Conservation (phyloP, 2,113 vertebrate species). For the Ondatra zibethicus region DNA sequence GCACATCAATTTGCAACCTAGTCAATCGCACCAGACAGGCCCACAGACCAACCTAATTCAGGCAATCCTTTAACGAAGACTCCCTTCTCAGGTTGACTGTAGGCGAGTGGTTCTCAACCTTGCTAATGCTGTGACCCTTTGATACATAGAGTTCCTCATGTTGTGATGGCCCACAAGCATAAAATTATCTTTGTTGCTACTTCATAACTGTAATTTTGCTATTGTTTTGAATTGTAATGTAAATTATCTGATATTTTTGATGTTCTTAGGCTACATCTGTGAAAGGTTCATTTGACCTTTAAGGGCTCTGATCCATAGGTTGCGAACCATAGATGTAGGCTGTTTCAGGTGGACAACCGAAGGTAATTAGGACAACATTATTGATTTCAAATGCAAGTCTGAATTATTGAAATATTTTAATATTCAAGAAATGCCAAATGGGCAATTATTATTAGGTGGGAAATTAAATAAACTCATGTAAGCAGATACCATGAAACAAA, state of each 20-base stretch:
- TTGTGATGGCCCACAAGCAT: fast-evolving
- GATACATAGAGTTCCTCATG: background rate
- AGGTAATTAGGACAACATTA: background rate
- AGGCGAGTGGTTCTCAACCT: background rate
- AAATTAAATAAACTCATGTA: background rate
- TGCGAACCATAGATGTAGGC: background rate
- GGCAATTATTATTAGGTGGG: background rate
- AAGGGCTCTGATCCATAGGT: background rate
- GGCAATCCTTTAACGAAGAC: background rate
- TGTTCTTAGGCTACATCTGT: background rate
- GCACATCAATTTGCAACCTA: background rate
- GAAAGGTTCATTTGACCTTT: background rate
- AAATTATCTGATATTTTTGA: background rate
- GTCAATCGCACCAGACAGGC: background rate
- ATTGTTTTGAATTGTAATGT: background rate
- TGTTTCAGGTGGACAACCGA: background rate
- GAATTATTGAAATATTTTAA: background rate
- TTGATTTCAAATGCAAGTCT: background rate
- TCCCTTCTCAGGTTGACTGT: background rate
- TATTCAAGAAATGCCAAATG: background rate
- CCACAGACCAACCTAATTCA: background rate
- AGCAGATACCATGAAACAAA: slow-evolving; percentile 15
- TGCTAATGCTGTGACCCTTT: background rate
- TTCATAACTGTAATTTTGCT: background rate
- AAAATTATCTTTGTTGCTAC: background rate